Percentiles rank a stretch among this genome's conserved stretches.
Conservation (phyloP, 2,888 invertebrate species). For the Heliconius sara region DNA sequence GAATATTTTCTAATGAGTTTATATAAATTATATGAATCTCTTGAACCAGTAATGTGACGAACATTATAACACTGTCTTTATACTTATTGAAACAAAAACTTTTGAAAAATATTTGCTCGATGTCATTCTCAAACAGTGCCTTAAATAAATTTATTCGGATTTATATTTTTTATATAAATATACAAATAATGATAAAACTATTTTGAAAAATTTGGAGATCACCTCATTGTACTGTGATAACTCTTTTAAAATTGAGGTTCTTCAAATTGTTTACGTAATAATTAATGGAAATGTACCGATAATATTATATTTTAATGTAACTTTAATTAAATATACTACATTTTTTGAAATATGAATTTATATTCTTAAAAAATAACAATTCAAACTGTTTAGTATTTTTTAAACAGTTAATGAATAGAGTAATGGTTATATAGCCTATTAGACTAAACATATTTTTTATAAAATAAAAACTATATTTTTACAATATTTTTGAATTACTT, state of each 20-base stretch:
- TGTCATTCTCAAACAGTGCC: slow-evolving; percentile 77
- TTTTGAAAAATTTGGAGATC: slow-evolving; percentile 67
- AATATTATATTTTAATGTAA: slow-evolving; percentile 39
- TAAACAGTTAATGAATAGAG: not conserved
- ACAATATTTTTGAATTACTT: slow-evolving; percentile 31
- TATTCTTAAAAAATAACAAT: not conserved
- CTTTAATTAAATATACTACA: slow-evolving; percentile 2
- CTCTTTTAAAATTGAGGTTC: slow-evolving; percentile 80
- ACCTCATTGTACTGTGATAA: slow-evolving; percentile 83
- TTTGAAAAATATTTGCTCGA: slow-evolving; percentile 62
- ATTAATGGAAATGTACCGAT: not conserved
- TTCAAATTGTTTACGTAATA: slow-evolving; percentile 65
- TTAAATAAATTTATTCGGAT: slow-evolving; percentile 51
- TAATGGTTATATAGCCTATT: not conserved
- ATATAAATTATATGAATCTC: slow-evolving; percentile 43
- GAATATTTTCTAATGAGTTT: slow-evolving; percentile 59
- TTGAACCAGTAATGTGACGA: slow-evolving; percentile 39
- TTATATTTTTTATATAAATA: slow-evolving; percentile 24
- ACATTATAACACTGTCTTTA: slow-evolving; percentile 22
- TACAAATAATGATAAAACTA: not conserved
- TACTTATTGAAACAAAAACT: slow-evolving; percentile 50
- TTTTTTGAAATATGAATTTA: not conserved
- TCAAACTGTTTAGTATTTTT: slow-evolving; percentile 1
- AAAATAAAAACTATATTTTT: not conserved
- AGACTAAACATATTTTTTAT: not conserved